phyloP scores from a whole-genome alignment of 2,797 vertebrate species.

The Phylloscopus collybita region DNA sequence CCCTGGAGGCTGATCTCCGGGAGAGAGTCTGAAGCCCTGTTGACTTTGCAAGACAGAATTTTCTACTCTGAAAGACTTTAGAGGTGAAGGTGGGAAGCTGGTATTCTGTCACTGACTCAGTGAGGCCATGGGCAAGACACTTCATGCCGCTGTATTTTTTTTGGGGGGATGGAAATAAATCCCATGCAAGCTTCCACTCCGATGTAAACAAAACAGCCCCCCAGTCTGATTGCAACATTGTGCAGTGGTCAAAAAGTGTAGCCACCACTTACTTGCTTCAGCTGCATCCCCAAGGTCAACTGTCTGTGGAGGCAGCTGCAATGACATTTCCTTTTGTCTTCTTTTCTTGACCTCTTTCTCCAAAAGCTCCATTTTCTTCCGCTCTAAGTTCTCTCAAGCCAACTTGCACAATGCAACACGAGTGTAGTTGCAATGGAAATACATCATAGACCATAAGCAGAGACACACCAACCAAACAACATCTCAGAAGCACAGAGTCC shows the following conservation, averaged over 20 bases:
- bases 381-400: constrained; percentile 67
- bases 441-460: neutral
- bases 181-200: neutral
- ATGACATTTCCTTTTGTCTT: neutral
- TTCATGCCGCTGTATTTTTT: neutral
- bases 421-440: constrained; percentile 63
- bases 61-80: neutral
- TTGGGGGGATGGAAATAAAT: neutral
- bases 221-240: neutral
- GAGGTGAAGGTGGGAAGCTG: neutral
- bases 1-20: no score
- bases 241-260: neutral
- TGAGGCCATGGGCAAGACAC: neutral
- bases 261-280: neutral
- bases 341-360: neutral
- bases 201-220: neutral
- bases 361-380: constrained; percentile 35
- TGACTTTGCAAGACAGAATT: no score
- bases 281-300: neutral
- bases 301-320: neutral
- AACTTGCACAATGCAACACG: constrained; percentile 65
- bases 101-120: neutral
- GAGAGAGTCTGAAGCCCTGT: no score
- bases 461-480: neutral
- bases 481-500: neutral